Conservation (phyloP, 2,113 vertebrate genomes). For the Cololabis saira region DNA sequence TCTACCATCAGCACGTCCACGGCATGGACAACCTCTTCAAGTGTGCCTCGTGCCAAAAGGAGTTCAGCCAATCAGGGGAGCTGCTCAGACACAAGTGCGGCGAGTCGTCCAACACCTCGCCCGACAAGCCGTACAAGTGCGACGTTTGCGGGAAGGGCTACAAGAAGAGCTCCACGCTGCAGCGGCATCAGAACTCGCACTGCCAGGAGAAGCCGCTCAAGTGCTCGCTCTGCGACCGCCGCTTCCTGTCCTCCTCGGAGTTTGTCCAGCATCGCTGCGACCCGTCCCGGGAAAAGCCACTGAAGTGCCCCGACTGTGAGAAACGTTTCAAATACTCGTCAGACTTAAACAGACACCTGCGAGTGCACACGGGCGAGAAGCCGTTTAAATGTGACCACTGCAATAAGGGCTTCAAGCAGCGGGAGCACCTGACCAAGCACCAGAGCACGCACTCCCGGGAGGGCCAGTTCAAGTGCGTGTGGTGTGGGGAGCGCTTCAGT, state of each 20-base stretch:
- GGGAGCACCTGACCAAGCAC: constrained; percentile 96
- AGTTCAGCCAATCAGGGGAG: constrained; percentile 95
- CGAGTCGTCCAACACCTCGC: constrained; percentile 80
- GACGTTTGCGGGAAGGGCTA: constrained; percentile 94
- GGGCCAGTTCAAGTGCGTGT: constrained; percentile 97
- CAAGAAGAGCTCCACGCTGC: constrained; percentile 93
- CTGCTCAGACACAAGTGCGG: constrained; percentile 95
- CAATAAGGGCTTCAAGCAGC: constrained; percentile 97
- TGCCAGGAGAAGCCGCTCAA: constrained; percentile 95
- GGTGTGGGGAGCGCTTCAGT: constrained; percentile 96
- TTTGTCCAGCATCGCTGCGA: constrained; percentile 97
- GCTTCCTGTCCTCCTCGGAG: constrained; percentile 96
- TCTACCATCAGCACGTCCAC: constrained; percentile 97
- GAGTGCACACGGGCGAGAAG: constrained; percentile 96
- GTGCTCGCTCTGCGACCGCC: constrained; percentile 94
- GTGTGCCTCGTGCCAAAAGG: constrained; percentile 96
- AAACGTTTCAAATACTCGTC: constrained; percentile 98
- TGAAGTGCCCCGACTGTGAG: constrained; percentile 96
- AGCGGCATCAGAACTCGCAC: constrained; percentile 94
- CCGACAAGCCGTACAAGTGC: constrained; percentile 96
- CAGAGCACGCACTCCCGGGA: constrained; percentile 93
- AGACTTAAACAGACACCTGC: constrained; percentile 93
- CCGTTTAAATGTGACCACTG: constrained; percentile 96
- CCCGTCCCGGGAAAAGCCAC: constrained; percentile 92
- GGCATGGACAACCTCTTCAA: constrained; percentile 98